These are phyloP conservation scores for Ianthella basta DNA, from an alignment of 37 sponge, comb jelly and placozoan species.

Conservation along the genomic window DNA sequence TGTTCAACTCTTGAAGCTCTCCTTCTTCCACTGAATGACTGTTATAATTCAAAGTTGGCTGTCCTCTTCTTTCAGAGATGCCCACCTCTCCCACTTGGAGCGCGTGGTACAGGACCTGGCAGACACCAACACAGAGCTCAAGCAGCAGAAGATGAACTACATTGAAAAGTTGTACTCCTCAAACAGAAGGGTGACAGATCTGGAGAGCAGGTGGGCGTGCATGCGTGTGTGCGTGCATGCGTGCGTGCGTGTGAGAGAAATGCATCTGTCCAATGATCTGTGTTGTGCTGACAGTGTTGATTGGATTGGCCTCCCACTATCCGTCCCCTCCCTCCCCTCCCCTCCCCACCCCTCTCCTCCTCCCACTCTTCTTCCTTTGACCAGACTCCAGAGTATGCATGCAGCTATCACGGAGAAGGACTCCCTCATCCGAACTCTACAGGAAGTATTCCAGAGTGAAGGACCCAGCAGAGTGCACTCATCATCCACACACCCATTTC, in stretches of 20 bases:
- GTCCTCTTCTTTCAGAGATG: slow-evolving; percentile 35
- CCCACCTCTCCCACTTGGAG: slow-evolving; percentile 47
- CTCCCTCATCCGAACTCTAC: slow-evolving; percentile 58
- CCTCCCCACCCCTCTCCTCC: too few species aligned
- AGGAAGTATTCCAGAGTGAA: slow-evolving; percentile 45
- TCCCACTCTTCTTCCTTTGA: neutral
- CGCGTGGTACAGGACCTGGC: slow-evolving; percentile 41
- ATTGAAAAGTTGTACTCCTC: slow-evolving; percentile 42
- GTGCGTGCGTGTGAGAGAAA: too few species aligned
- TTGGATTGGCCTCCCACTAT: too few species aligned
- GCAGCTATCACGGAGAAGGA: slow-evolving; percentile 66
- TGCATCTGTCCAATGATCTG: too few species aligned
- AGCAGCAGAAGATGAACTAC: slow-evolving; percentile 42
- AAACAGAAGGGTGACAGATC: slow-evolving; percentile 41
- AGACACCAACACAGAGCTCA: slow-evolving; percentile 50
- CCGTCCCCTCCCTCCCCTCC: too few species aligned
- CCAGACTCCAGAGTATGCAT: slow-evolving; percentile 39
- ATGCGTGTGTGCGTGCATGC: too few species aligned
- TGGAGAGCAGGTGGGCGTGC: slow-evolving; percentile 48
- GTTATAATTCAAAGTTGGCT: neutral
- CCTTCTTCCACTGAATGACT: neutral
- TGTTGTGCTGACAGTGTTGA: too few species aligned
- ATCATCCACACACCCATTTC: too few species aligned
- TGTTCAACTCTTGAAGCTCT: too few species aligned
- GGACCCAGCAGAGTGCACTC: neutral